Evolutionary conservation across 2,888 invertebrate genomes (phyloP), one percentile per base, ranked within the genome.

Genomic region (Lacanobia wlatinum): DNA sequence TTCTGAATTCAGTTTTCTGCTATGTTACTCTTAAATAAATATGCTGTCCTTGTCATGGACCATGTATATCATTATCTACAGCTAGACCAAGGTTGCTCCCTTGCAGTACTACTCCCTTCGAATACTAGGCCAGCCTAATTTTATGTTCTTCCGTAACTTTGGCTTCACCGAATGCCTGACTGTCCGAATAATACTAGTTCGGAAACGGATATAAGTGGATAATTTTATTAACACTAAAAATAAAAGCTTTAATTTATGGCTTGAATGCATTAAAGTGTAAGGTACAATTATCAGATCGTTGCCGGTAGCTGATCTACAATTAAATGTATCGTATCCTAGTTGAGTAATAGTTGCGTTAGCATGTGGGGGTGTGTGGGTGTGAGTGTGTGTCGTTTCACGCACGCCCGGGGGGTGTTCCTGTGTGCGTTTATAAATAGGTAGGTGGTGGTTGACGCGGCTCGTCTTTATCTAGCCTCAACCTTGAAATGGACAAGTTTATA

Each of bases 351-450:
- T 68, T 50, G 21, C 12, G 69, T 64, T 38, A 46, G 66, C 52
- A 68, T 83, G 85, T 86, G 87, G 85, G 87, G 40, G 87, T 85
- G 80, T 74, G 73, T 79, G 82, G 6, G 23, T 59, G 86, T 87
- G 87, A 52, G 85, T 84, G 82, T 73, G 75, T 83, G 83, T 75
- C 43, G 68, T 63, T 75, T 66, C 74, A 80, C 78, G 80, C 74
- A 79, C 77, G 80, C 78, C 70, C 60, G 80, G 86, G 88, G 88
- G 88, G 89, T 86, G 73, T 87, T 90, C 90, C 82, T 87, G 92
- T 94, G 93, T 93, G 94, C 84, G 94, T 94, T 93, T 94, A 95
- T 96, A 96, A 93, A 96, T 95, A 96, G 92, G 91, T 92, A 89
- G 90, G 94, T 92, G 91, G 89, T 92, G 90, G 90, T 83, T 87